Base-by-base conservation (phyloP, 1,140 invertebrate species). In the Cydia strobilella region DNA sequence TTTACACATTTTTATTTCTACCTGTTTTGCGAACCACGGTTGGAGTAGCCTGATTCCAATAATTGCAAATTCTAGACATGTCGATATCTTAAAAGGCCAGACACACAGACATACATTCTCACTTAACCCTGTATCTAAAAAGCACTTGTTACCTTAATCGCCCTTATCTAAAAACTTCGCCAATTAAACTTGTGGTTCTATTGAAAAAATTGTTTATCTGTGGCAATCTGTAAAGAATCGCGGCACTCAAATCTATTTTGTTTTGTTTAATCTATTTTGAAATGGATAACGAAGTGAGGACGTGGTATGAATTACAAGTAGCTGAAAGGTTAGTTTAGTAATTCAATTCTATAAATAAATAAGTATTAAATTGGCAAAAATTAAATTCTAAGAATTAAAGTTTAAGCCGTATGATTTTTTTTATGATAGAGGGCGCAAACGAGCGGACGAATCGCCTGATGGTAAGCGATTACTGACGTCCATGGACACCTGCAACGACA, bases 201-300 rank as follows among this genome's bases (percentile, higher is more conserved):
- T 59, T 9, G 18, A 59, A 10, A 23, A 59, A 59, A 23, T 6
- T 18, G 35, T n/a, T 54, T 59, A 59, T 59, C 54, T 59, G 20
- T 59, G 54, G 54, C 54, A 59, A 59, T 59, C 54, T 59, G 18
- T 23, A 59, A 59, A 59, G 54, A 59, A 59, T 23, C 54, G 54
- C 20, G 54, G 20, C 54, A 23, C n/a, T 18, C 9, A 23, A 23
- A 23, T 59, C 9, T 20, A 5, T 59, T 59, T 31, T 31, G 31
- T 31, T 59, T 59, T 59, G n/a, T 51, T 51, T 51, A 51, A 51
- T 51, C 39, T 45, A 45, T 45, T 45, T 45, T 45, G 1, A 45
- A 51, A 51, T 59, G 54, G 20, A 59, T 59, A 59, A 59, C 54
- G 54, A 59, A 23, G 9, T 12, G 20, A 20, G 54, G 7, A 12